These are phyloP conservation scores for Leptinotarsa texana DNA, from an alignment of 1,140 invertebrate species.

Conservation along the genomic window DNA sequence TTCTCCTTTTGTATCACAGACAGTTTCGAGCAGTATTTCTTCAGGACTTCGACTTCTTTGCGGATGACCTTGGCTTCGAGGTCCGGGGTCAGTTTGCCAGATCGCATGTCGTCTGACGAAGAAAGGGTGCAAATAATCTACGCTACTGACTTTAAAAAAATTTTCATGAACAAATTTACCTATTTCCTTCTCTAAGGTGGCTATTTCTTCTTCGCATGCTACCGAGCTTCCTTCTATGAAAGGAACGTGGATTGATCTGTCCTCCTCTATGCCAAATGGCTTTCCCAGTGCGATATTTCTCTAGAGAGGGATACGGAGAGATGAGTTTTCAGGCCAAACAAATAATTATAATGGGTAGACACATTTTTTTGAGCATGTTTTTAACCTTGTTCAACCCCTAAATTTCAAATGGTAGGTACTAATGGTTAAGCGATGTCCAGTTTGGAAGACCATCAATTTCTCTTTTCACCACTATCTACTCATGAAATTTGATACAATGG, in stretches of 20 bases:
- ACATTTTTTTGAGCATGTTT: too few relatives aligned
- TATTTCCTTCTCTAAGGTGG: slow-evolving; percentile 42
- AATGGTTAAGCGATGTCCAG: too few relatives aligned
- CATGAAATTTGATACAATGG: too few relatives aligned
- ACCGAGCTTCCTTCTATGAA: background rate
- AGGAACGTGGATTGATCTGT: background rate
- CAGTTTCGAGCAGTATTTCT: slow-evolving; percentile 45
- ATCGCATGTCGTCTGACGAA: slow-evolving; percentile 31
- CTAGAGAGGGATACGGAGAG: background rate
- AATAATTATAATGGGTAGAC: too few relatives aligned
- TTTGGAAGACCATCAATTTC: too few relatives aligned
- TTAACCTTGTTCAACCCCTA: too few relatives aligned
- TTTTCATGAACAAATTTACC: background rate
- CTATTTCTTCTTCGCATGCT: slow-evolving; percentile 39
- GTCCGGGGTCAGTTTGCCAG: slow-evolving; percentile 29
- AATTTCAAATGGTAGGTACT: too few relatives aligned
- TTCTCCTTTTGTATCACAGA: slow-evolving; percentile 47
- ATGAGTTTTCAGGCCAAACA: too few relatives aligned
- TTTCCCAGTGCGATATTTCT: slow-evolving; percentile 12
- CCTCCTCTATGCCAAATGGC: slow-evolving; percentile 4
- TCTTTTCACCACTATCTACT: too few relatives aligned
- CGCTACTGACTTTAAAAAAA: background rate
- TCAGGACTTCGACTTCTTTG: slow-evolving; percentile 46
- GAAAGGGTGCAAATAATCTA: background rate
- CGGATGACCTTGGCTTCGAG: slow-evolving; percentile 41